Conservation (phyloP, 2,797 vertebrate genomes). For the Aselliscus stoliczkanus region DNA sequence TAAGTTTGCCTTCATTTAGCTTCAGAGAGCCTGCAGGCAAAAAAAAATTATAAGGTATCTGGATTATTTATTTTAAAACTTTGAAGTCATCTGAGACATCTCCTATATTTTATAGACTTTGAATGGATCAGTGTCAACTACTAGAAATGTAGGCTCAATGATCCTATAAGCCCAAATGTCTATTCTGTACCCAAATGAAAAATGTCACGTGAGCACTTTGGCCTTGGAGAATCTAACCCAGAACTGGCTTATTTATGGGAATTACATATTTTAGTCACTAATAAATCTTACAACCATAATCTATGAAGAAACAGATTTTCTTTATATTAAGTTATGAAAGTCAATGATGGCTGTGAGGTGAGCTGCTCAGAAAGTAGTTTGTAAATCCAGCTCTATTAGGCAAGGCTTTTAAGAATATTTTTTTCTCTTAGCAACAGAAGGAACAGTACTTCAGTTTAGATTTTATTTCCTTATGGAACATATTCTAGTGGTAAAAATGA, state of each 20-base stretch:
- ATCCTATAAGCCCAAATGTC: constrained; percentile 58
- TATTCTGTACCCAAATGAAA: constrained; percentile 35
- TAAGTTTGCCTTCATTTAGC: constrained; percentile 17
- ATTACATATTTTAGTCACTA: constrained; percentile 60
- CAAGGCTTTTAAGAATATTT: constrained; percentile 68
- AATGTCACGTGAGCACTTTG: constrained; percentile 48
- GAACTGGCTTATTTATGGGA: constrained; percentile 67
- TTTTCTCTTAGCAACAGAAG: constrained; percentile 72
- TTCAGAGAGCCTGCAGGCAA: constrained; percentile 41
- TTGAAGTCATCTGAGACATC: constrained; percentile 8
- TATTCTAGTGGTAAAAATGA: constrained; percentile 67
- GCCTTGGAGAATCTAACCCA: constrained; percentile 63
- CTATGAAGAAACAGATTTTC: constrained; percentile 67
- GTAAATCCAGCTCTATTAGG: constrained; percentile 61
- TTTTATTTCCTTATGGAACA: constrained; percentile 71
- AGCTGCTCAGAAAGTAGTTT: constrained; percentile 66
- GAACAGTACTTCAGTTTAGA: constrained; percentile 47
- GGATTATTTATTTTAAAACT: constrained; percentile 60
- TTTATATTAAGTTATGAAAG: constrained; percentile 67
- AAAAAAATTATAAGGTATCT: constrained; percentile 40
- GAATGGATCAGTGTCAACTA: constrained; percentile 51
- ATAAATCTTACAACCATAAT: constrained; percentile 68
- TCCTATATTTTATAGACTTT: constrained; percentile 43
- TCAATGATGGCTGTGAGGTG: constrained; percentile 67
- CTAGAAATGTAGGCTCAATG: constrained; percentile 58